A percentile compares a stretch with the other conserved stretches of the same genome.
These are phyloP conservation scores for Hymenopus coronatus DNA, from an alignment of 2,888 invertebrate genomes.

Conservation along the genomic window DNA sequence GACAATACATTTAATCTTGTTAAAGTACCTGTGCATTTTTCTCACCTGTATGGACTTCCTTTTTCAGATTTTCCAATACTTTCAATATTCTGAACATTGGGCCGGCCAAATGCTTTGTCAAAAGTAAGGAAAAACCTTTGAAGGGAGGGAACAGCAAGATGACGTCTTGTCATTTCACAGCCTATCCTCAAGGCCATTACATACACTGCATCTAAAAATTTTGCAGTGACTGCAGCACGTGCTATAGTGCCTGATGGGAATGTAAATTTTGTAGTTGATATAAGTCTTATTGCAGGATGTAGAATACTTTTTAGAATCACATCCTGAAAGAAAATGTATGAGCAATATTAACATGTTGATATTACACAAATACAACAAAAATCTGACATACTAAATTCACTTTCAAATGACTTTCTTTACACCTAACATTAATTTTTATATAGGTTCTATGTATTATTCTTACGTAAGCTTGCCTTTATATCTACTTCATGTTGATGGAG, in stretches of 20 bases:
- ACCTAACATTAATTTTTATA: no score
- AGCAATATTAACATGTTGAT: not conserved
- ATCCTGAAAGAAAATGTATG: slow-evolving; percentile 59
- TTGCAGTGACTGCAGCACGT: slow-evolving; percentile 72
- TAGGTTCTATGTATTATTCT: no score
- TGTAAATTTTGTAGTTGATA: slow-evolving; percentile 72
- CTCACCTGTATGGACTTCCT: slow-evolving; percentile 27
- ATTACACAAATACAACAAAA: not conserved
- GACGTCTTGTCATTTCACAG: slow-evolving; percentile 71
- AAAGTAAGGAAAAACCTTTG: slow-evolving; percentile 78
- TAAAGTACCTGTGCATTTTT: not conserved
- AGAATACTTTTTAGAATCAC: slow-evolving; percentile 79
- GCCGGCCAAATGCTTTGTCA: slow-evolving; percentile 64
- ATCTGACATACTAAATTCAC: not conserved
- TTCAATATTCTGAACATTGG: not conserved
- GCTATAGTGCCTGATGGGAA: slow-evolving; percentile 81
- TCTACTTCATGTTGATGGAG: not conserved
- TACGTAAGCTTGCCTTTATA: no score
- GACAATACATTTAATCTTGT: no score
- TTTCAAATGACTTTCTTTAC: not conserved
- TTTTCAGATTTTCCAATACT: not conserved
- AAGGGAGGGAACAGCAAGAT: slow-evolving; percentile 67
- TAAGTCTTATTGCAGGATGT: slow-evolving; percentile 74
- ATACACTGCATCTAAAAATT: slow-evolving; percentile 78
- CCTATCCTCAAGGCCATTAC: slow-evolving; percentile 75